These are phyloP conservation scores for Sinohyriopsis cumingii DNA, from an alignment of 2,888 invertebrate genomes.

Conservation along the genomic window DNA sequence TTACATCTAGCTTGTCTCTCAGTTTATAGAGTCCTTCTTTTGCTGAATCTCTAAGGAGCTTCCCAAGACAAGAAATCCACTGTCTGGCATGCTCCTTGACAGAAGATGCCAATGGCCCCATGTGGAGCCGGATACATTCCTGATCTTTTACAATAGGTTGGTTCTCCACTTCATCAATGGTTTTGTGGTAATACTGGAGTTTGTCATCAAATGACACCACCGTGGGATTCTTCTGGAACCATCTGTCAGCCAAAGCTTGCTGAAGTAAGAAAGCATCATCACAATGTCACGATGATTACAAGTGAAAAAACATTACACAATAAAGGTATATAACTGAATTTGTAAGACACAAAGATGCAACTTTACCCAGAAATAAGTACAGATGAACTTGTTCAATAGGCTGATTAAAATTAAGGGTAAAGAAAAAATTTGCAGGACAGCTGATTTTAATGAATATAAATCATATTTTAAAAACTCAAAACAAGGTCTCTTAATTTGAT, in stretches of 20 bases:
- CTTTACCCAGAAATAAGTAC: too few relatives aligned
- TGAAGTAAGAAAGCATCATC: conserved; percentile 32
- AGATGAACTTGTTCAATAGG: too few relatives aligned
- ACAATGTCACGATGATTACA: too few relatives aligned
- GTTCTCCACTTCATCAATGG: conserved; percentile 79
- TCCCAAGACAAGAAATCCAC: conserved; percentile 85
- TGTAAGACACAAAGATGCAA: too few relatives aligned
- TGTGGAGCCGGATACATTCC: conserved; percentile 77
- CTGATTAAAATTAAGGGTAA: too few relatives aligned
- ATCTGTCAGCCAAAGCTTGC: conserved; percentile 82
- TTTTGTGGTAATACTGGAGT: conserved; percentile 86
- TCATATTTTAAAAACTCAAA: background rate
- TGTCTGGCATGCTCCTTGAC: conserved; percentile 83
- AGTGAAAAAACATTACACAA: too few relatives aligned
- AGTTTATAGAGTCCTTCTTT: conserved; percentile 81
- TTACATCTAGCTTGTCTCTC: conserved; percentile 81
- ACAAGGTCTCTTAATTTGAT: background rate
- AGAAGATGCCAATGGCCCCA: conserved; percentile 80
- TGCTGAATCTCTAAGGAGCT: conserved; percentile 80
- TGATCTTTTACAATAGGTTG: conserved; percentile 63
- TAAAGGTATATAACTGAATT: too few relatives aligned
- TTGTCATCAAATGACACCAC: conserved; percentile 85
- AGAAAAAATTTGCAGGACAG: too few relatives aligned
- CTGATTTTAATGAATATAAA: too few relatives aligned
- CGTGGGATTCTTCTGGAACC: conserved; percentile 79